These are phyloP conservation scores for Panurus biarmicus DNA, from an alignment of 2,113 vertebrate species.

Conservation along the genomic window DNA sequence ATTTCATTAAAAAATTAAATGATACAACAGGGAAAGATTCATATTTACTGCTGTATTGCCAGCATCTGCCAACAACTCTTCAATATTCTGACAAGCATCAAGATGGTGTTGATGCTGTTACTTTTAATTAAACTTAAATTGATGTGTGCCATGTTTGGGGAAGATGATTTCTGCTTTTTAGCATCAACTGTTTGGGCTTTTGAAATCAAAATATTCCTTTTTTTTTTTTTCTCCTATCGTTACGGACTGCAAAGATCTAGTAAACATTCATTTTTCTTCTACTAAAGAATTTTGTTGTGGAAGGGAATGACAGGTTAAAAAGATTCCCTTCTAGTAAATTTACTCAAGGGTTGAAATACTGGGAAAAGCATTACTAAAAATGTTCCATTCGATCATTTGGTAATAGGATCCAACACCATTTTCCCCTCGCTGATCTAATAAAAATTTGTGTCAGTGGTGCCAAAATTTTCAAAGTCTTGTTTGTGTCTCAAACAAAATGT, in stretches of 20 bases:
- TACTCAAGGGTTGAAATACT: not conserved
- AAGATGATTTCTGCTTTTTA: not conserved
- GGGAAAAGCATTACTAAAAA: not conserved
- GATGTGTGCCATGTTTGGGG: not conserved
- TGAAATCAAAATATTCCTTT: not conserved
- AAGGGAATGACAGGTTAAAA: not conserved
- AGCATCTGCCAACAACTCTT: constrained; percentile 10
- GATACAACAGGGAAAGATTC: not conserved
- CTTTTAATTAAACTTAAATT: constrained; percentile 27
- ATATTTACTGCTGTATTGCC: constrained; percentile 16
- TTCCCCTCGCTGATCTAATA: not conserved
- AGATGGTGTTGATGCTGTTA: not conserved
- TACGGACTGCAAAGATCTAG: not conserved
- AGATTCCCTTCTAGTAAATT: not conserved
- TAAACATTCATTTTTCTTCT: not conserved
- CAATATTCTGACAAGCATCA: not conserved
- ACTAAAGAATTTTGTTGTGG: not conserved
- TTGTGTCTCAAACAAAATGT: not conserved
- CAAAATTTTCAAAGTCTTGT: not conserved
- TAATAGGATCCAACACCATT: not conserved
- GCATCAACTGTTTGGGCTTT: not conserved
- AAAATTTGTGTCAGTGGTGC: not conserved
- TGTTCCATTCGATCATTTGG: not conserved
- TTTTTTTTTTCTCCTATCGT: not conserved
- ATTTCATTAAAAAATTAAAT: constrained; percentile 4